Conservation (phyloP, 2,797 vertebrate genomes). For the Anabacerthia variegaticeps region DNA sequence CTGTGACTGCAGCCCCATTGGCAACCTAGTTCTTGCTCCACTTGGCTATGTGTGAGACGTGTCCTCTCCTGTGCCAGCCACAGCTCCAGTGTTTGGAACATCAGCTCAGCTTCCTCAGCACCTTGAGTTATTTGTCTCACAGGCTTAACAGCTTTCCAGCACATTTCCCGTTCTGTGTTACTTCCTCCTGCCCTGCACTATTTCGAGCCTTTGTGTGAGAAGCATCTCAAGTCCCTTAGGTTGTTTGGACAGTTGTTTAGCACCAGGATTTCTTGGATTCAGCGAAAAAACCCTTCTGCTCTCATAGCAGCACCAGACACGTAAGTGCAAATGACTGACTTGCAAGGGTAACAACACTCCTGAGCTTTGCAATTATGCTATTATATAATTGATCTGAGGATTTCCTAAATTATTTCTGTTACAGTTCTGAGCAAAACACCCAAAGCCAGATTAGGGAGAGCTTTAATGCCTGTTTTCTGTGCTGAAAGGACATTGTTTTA, state of each 20-base stretch:
- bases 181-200: background rate
- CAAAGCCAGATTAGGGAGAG: background rate
- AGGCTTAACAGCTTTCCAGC: background rate
- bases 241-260: background rate
- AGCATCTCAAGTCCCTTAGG: background rate
- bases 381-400: background rate
- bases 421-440: background rate
- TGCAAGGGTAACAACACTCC: background rate
- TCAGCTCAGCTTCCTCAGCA: background rate
- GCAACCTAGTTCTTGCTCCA: background rate
- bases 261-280: background rate
- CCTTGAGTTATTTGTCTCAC: background rate
- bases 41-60: background rate
- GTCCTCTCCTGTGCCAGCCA: background rate
- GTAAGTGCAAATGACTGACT: background rate
- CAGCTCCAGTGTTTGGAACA: background rate
- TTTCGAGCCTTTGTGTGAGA: background rate
- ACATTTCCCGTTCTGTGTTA: background rate
- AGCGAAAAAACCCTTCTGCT: constrained; percentile 11
- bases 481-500: background rate
- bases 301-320: background rate
- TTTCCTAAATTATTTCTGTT: constrained; percentile 9
- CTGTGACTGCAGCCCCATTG: background rate
- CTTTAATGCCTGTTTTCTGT: background rate
- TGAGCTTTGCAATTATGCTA: background rate